These are phyloP conservation scores for Callithrix jacchus DNA, from an alignment of 2,113 vertebrate genomes.

Conservation along the genomic window DNA sequence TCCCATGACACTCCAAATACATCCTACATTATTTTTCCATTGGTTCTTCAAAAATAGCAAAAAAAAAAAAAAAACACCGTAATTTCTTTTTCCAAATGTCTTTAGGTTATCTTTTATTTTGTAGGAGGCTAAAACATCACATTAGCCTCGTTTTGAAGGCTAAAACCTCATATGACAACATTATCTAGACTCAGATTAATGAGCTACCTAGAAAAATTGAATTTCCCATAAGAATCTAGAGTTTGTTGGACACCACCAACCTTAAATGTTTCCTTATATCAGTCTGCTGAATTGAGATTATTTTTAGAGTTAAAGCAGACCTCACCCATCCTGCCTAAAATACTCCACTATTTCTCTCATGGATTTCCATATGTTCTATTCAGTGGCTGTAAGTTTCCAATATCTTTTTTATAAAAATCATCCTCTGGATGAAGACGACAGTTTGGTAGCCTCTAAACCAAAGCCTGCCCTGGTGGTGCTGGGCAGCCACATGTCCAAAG, in stretches of 20 bases:
- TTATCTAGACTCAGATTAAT: neutral
- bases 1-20: neutral
- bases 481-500: neutral
- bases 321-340: neutral
- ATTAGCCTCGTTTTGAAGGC: neutral
- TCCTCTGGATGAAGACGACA: neutral
- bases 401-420: neutral
- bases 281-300: neutral
- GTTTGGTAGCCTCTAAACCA: neutral
- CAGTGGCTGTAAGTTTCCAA: neutral
- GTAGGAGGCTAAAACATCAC: neutral
- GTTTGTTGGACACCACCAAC: neutral
- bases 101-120: constrained; percentile 5
- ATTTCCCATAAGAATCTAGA: neutral
- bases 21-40: neutral
- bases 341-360: neutral
- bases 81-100: neutral
- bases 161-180: neutral
- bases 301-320: neutral
- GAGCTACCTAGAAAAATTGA: neutral
- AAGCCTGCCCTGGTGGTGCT: neutral
- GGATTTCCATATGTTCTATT: neutral
- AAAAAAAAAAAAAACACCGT: neutral
- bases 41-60: neutral
- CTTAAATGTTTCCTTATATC: neutral